These are phyloP conservation scores for Phocides pigmalion DNA, from an alignment of 1,140 invertebrate genomes.

Conservation along the genomic window DNA sequence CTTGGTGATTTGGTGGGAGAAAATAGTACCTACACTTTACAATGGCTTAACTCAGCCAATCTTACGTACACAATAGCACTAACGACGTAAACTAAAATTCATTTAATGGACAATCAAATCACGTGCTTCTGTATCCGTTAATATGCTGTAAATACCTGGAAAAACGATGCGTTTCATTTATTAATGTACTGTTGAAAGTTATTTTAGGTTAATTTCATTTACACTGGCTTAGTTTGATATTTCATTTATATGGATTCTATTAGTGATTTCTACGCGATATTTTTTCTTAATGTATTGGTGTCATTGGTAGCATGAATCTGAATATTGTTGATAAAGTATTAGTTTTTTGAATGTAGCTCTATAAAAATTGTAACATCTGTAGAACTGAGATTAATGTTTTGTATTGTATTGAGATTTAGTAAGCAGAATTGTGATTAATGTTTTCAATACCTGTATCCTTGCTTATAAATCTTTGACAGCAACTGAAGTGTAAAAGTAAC, in stretches of 20 bases:
- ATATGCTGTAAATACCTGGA: slow-evolving; percentile 2
- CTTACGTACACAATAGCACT: slow-evolving; percentile 17
- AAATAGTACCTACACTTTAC: neutral
- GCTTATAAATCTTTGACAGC: too few relatives aligned
- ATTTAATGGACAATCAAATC: slow-evolving; percentile 22
- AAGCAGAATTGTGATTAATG: too few relatives aligned
- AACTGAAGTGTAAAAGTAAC: too few relatives aligned
- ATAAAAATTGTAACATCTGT: too few relatives aligned
- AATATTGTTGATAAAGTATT: too few relatives aligned
- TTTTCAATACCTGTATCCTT: too few relatives aligned
- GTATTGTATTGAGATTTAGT: too few relatives aligned
- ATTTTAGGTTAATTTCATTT: neutral
- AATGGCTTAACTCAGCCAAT: slow-evolving; percentile 9
- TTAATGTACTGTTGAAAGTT: neutral
- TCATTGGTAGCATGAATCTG: too few relatives aligned
- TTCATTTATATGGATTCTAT: neutral
- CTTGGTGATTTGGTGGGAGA: slow-evolving; percentile 30
- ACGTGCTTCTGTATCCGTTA: slow-evolving; percentile 7
- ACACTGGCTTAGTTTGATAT: neutral
- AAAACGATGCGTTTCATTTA: slow-evolving; percentile 7
- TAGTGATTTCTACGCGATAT: too few relatives aligned
- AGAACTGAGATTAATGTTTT: too few relatives aligned
- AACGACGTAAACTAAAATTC: slow-evolving; percentile 25
- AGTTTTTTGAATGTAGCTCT: too few relatives aligned
- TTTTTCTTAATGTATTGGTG: too few relatives aligned